Evolutionary conservation across 2,113 vertebrate species (phyloP).

Genomic region (Dromiciops gliroides): DNA sequence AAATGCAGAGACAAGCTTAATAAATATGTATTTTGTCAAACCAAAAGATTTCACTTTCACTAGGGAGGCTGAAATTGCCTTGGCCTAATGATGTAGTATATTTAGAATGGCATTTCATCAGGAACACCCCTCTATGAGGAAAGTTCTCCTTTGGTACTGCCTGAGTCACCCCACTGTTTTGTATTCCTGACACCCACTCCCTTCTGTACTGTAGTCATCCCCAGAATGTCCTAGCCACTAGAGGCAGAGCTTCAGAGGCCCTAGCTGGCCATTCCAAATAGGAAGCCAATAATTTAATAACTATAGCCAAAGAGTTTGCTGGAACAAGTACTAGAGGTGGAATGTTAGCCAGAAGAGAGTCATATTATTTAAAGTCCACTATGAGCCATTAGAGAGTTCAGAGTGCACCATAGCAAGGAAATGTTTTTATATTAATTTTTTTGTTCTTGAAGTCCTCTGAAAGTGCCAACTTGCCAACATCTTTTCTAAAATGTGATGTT

Average conservation of each 20-base stretch:
- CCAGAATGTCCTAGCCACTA: background rate
- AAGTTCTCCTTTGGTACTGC: constrained; percentile 11
- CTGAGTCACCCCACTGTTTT: constrained; percentile 25
- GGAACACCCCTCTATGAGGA: constrained; percentile 25
- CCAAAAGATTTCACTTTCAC: constrained; percentile 50
- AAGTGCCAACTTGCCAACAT: background rate
- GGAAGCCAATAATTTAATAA: constrained; percentile 25
- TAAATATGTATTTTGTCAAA: background rate
- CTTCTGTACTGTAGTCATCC: background rate
- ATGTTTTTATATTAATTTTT: background rate
- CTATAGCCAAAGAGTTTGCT: background rate
- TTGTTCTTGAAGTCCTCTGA: constrained; percentile 1
- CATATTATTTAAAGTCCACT: background rate
- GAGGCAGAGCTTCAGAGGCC: background rate
- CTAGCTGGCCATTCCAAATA: background rate
- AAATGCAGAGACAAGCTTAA: constrained; percentile 40
- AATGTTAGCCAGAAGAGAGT: constrained; percentile 8
- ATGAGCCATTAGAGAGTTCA: background rate
- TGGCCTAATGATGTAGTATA: constrained; percentile 45
- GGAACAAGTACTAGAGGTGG: background rate
- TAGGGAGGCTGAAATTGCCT: constrained; percentile 31
- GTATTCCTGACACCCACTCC: constrained; percentile 4
- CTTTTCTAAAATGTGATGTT: background rate
- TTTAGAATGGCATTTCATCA: constrained; percentile 49
- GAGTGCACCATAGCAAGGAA: background rate